phyloP scores from a whole-genome alignment of 2,888 invertebrate species.

The Drosophila testacea region DNA sequence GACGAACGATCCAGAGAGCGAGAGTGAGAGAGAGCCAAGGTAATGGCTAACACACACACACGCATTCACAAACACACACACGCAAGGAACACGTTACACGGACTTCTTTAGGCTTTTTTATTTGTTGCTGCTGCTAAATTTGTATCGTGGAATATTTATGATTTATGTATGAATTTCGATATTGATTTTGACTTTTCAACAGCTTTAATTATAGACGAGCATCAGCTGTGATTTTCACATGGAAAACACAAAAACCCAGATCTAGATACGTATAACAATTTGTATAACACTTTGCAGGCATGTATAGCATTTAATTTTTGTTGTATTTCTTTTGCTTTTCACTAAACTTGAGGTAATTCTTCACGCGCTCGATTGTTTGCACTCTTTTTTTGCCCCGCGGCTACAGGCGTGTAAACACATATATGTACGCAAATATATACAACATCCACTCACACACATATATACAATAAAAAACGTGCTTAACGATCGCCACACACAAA shows the following conservation, averaged over 20 bases:
- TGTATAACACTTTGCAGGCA: constrained; percentile 29
- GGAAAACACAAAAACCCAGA: constrained; percentile 10
- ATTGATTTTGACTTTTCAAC: constrained; percentile 65
- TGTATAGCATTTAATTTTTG: constrained; percentile 33
- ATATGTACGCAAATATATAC: constrained; percentile 28
- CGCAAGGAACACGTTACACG: constrained; percentile 58
- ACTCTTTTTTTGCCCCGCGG: constrained; percentile 35
- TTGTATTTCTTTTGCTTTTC: not conserved
- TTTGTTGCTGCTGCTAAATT: constrained; percentile 42
- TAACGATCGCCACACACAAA: constrained; percentile 54
- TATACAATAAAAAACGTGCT: constrained; percentile 60
- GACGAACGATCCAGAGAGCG: constrained; percentile 50
- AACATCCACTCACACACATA: not conserved
- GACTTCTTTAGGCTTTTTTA: constrained; percentile 26
- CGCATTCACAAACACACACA: constrained; percentile 14
- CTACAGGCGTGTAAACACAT: constrained; percentile 29
- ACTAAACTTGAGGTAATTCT: constrained; percentile 36
- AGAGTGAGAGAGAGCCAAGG: constrained; percentile 44
- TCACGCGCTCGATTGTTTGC: constrained; percentile 44
- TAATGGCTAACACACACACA: constrained; percentile 21
- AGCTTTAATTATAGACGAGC: constrained; percentile 39
- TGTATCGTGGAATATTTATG: constrained; percentile 46
- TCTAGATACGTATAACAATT: constrained; percentile 21
- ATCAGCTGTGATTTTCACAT: constrained; percentile 57
- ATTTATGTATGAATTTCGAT: constrained; percentile 63